A percentile compares a stretch with the other conserved stretches of the same genome.
Evolutionary conservation across 2,797 vertebrate genomes (phyloP).

Genomic region (Yasuhikotakia modesta): DNA sequence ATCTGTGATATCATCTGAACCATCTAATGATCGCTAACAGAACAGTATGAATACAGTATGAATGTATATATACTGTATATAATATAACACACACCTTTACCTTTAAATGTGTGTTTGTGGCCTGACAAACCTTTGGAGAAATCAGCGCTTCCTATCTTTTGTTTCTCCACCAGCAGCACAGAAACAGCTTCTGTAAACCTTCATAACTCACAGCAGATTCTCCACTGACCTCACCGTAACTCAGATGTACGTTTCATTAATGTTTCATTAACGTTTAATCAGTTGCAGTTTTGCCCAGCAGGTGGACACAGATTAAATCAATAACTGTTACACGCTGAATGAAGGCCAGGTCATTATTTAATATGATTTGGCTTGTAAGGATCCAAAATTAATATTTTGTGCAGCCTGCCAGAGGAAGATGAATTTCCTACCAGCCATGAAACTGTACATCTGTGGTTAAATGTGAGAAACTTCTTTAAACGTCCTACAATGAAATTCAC

Average conservation of each 20-base stretch:
- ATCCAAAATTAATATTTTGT: neutral
- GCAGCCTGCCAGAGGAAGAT: neutral
- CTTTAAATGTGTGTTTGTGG: too few relatives aligned
- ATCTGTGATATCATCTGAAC: neutral
- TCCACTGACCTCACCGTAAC: neutral
- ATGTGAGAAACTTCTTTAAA: neutral
- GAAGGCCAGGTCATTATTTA: neutral
- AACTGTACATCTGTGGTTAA: neutral
- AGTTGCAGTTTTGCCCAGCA: slow-evolving; percentile 1
- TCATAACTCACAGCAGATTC: slow-evolving; percentile 40
- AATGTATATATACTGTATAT: too few relatives aligned
- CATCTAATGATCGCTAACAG: neutral
- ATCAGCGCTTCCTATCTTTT: slow-evolving; percentile 24
- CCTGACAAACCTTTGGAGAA: neutral
- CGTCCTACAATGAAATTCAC: too few relatives aligned
- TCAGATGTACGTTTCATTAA: too few relatives aligned
- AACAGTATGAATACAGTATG: neutral
- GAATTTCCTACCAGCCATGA: neutral
- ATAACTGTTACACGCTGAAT: slow-evolving; percentile 16
- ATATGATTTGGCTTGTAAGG: neutral
- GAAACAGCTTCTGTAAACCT: slow-evolving; percentile 39
- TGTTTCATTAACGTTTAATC: slow-evolving; percentile 28
- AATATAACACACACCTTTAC: too few relatives aligned
- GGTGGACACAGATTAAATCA: slow-evolving; percentile 5
- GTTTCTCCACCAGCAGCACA: slow-evolving; percentile 40